Evolutionary conservation across 1,140 invertebrate genomes (phyloP), one percentile per base, ranked within the genome.

Genomic region (Conus betulinus): DNA sequence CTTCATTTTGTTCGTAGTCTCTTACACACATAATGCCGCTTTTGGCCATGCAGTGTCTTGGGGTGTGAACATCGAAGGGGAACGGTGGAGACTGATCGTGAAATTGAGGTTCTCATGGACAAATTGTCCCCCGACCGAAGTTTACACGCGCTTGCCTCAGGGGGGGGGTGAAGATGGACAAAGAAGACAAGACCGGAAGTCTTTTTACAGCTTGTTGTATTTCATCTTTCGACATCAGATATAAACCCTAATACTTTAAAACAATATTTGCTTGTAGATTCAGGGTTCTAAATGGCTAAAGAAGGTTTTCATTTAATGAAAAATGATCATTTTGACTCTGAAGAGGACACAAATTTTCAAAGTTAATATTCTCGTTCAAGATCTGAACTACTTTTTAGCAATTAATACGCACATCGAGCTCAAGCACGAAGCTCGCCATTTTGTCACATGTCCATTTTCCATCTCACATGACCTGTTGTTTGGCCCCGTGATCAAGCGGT

Each of bases 381-480:
- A 71, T 55, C 23, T 20, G 67, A 23, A 71, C 67, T 71, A 71
- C 67, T 71, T 71, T 71, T 23, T 11, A 7, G 7, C 11, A n/a
- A 87, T 74, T 78, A 20, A 52, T 78, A 27, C 85, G 85, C 85
- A 55, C 71, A 55, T 17, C 53, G 11, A 78, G 52, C 71, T 87
- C 39, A 53, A 25, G 7, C 71, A 57, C 23, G 85, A 74, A 78
- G 85, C 39, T 87, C 92, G 93, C 93, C 94, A 94, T 91, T 93
- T 94, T 94, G 94, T 94, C 94, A 94, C 93, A 94, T 94, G 93
- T 92, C 93, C 93, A 94, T 91, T 92, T 94, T 90, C 87, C 93
- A 91, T 94, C 94, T 95, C 95, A 95, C 95, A 95, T 95, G 95
- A 95, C 95, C 95, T 94, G 94, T 94, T 95, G 95, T 95, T 95